These are phyloP conservation scores for Pediacus dermestoides DNA, from an alignment of 2,888 invertebrate genomes.

Conservation along the genomic window DNA sequence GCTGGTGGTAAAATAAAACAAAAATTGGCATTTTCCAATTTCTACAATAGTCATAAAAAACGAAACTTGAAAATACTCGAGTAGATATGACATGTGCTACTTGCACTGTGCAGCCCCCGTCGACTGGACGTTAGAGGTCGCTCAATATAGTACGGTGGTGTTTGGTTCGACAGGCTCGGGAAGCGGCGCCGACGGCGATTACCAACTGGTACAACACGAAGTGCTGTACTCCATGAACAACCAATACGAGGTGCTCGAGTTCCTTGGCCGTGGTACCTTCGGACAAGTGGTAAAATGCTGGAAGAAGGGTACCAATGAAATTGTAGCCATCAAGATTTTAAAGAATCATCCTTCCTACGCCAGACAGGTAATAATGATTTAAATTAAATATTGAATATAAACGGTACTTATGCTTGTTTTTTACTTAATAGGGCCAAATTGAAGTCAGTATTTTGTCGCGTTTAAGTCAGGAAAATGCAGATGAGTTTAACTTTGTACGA, in stretches of 20 bases:
- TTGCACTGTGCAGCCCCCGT: constrained; percentile 14
- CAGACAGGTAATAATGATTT: constrained; percentile 62
- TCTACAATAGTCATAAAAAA: no score
- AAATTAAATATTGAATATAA: constrained; percentile 8
- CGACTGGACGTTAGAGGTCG: constrained; percentile 23
- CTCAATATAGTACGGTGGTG: constrained; percentile 29
- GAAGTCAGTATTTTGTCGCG: constrained; percentile 95
- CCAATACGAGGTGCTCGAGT: constrained; percentile 95
- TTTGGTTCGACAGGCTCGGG: constrained; percentile 61
- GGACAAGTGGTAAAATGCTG: constrained; percentile 99
- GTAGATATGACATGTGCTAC: constrained; percentile 2
- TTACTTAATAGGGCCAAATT: constrained; percentile 76
- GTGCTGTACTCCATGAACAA: constrained; percentile 95
- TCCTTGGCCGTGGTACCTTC: constrained; percentile 98
- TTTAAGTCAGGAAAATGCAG: constrained; percentile 94
- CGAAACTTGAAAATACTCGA: no score
- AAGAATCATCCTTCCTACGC: constrained; percentile 99
- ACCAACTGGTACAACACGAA: constrained; percentile 98
- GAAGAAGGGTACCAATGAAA: constrained; percentile 99
- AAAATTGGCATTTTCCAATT: no score
- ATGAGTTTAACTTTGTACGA: constrained; percentile 99
- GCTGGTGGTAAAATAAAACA: no score
- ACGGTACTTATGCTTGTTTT: no score
- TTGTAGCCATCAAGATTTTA: constrained; percentile 99
- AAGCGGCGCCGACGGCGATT: constrained; percentile 93